These are phyloP conservation scores for Athrips mouffetella DNA, from an alignment of 2,888 invertebrate genomes.

Conservation along the genomic window DNA sequence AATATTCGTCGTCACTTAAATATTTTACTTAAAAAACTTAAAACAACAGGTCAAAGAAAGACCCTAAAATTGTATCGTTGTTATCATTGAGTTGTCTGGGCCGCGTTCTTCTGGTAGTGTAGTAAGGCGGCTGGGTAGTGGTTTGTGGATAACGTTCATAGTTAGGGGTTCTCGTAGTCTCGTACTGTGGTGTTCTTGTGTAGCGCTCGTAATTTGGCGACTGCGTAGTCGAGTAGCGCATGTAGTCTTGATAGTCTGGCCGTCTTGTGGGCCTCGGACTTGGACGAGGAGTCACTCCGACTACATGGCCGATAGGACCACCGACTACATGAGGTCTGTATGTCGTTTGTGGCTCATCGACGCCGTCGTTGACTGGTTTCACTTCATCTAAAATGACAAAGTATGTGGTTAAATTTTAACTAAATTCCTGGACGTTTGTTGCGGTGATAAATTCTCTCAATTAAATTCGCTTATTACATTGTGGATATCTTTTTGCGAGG, in stretches of 20 bases:
- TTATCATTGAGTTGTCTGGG: conserved; percentile 36
- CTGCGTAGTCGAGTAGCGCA: conserved; percentile 18
- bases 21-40: conserved; percentile 26
- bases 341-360: conserved; percentile 34
- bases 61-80: conserved; percentile 47
- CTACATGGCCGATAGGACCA: conserved; percentile 48
- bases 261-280: background rate
- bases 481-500: too few relatives aligned
- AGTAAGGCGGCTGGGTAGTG: conserved; percentile 5
- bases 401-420: background rate
- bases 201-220: conserved; percentile 23
- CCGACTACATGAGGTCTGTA: conserved; percentile 58
- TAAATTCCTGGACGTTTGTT: conserved; percentile 4
- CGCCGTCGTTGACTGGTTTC: conserved; percentile 61
- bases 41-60: conserved; percentile 62
- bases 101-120: conserved; percentile 21
- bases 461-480: too few relatives aligned
- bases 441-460: too few relatives aligned
- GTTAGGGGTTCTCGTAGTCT: background rate
- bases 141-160: background rate
- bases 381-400: conserved; percentile 46
- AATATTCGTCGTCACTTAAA: background rate
- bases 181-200: conserved; percentile 25
- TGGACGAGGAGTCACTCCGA: conserved; percentile 50
- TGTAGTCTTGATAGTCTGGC: background rate